These are phyloP conservation scores for Oscheius sp. DNA, from an alignment of 2,888 invertebrate species.

Conservation along the genomic window DNA sequence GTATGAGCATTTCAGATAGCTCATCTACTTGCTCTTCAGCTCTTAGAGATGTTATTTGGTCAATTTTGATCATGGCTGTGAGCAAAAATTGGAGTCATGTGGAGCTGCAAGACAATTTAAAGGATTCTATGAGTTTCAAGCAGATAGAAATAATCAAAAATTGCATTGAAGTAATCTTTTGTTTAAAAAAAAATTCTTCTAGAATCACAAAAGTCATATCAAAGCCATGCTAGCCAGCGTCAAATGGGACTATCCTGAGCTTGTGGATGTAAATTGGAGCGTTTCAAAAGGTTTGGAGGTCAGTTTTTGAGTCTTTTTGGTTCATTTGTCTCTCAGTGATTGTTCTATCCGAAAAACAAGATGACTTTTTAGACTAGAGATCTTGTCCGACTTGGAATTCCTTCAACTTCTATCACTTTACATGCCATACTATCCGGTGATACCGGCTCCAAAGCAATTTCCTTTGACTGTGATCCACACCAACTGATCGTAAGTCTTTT, in stretches of 20 bases:
- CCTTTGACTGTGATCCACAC: slow-evolving; percentile 14
- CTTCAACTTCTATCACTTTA: slow-evolving; percentile 9
- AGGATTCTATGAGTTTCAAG: not conserved
- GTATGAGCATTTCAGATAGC: slow-evolving; percentile 23
- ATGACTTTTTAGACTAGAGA: not conserved
- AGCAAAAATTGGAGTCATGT: slow-evolving; percentile 17
- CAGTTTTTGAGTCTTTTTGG: not conserved
- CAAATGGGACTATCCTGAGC: slow-evolving; percentile 41
- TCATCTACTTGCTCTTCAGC: slow-evolving; percentile 2
- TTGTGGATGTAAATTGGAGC: slow-evolving; percentile 42
- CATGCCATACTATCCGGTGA: slow-evolving; percentile 8
- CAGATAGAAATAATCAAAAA: slow-evolving; percentile 11
- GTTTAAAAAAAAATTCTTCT: not conserved
- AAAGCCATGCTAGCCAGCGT: slow-evolving; percentile 32
- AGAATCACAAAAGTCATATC: slow-evolving; percentile 1
- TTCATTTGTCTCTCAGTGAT: too few relatives aligned
- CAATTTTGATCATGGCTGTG: slow-evolving; percentile 32
- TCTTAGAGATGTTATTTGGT: slow-evolving; percentile 36
- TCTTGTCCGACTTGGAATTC: slow-evolving; percentile 3
- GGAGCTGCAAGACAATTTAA: slow-evolving; percentile 22
- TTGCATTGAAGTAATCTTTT: not conserved
- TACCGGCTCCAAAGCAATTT: not conserved
- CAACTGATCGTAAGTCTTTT: slow-evolving; percentile 13
- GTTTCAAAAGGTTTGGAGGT: slow-evolving; percentile 41
- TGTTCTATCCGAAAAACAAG: not conserved